Evolutionary conservation across 2,113 vertebrate genomes (phyloP), one percentile per base, ranked within the genome.

Genomic region (Lepidothrix coronata): DNA sequence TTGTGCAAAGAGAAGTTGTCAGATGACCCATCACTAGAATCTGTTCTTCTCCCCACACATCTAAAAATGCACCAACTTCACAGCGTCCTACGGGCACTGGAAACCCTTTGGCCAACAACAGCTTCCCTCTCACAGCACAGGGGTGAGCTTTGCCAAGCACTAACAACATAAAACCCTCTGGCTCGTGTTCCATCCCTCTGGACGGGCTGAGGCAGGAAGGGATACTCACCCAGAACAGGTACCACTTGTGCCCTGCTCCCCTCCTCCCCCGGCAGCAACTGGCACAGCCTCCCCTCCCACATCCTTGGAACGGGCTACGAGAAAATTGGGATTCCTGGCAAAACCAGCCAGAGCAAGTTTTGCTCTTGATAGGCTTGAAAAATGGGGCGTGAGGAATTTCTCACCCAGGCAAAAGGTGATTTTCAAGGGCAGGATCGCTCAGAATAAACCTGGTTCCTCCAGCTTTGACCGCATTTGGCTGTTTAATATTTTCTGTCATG

Each of bases 1-100:
- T 58, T 2, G 0, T 6, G 20, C 7, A n/a, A 94, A 86, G 52
- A 55, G 25, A 78, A 78, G 28, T 17, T 5, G 11, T 21, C 48
- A 54, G 57, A 35, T 5, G 20, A 22, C 41, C 33, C 61, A 59
- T 35, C 37, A 37, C 35, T 39, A 46, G 25, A 55, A 77, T 63
- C 28, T 12, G 2, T 55, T 55, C 37, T 49, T 72, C 25, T 31
- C 28, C 6, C 4, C 0, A 0, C 0, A 0, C 24, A 31, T 67
- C 51, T 78, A 3, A 80, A 91, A 44, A 49, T 3, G 11, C 54
- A 17, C 3, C 4, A 3, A 14, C 8, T 57, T 85, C 41, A 58
- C 0, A 1, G 57, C 51, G 43, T 33, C 59, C 85, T 33, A 0
- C 0, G 0, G 71, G 82, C 46, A 19, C 35, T 9, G 51, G 68